Evolutionary conservation across 2,113 vertebrate genomes (phyloP).

Genomic region (Coryphaenoides rupestris): DNA sequence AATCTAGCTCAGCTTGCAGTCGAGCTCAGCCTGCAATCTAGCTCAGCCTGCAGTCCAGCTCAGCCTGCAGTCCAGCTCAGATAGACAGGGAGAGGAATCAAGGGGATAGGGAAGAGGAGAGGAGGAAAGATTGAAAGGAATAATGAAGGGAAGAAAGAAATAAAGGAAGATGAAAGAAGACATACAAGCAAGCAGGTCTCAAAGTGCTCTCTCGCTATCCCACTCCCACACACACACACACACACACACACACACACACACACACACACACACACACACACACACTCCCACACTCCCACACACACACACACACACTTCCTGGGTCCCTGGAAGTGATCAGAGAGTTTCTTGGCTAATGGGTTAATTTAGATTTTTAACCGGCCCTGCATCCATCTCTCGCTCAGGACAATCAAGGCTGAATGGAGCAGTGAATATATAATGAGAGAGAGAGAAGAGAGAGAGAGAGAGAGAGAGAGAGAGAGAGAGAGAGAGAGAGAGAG

Average conservation of each 20-base stretch:
- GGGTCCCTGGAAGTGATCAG: slow-evolving; percentile 25
- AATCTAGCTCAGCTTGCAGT: too few relatives aligned
- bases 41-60: too few relatives aligned
- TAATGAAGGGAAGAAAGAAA: background rate
- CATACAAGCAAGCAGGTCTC: background rate
- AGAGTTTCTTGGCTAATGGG: slow-evolving; percentile 63
- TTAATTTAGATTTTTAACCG: slow-evolving; percentile 72
- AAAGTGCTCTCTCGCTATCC: too few relatives aligned
- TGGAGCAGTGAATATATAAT: slow-evolving; percentile 79
- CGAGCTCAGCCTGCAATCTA: too few relatives aligned
- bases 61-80: too few relatives aligned
- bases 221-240: too few relatives aligned
- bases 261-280: slow-evolving; percentile 12
- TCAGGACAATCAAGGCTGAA: slow-evolving; percentile 75
- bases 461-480: background rate
- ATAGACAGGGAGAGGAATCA: too few relatives aligned
- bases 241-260: background rate
- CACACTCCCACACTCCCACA: slow-evolving; percentile 24
- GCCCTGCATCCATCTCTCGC: slow-evolving; percentile 63
- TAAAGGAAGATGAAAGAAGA: background rate
- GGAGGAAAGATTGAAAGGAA: background rate
- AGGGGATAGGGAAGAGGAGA: too few relatives aligned
- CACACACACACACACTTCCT: slow-evolving; percentile 28
- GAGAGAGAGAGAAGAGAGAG: slow-evolving; percentile 45
- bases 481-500: background rate